Evolutionary conservation across 2,888 invertebrate genomes (phyloP), one percentile per base, ranked within the genome.

Genomic region (Apodemia hepburni): DNA sequence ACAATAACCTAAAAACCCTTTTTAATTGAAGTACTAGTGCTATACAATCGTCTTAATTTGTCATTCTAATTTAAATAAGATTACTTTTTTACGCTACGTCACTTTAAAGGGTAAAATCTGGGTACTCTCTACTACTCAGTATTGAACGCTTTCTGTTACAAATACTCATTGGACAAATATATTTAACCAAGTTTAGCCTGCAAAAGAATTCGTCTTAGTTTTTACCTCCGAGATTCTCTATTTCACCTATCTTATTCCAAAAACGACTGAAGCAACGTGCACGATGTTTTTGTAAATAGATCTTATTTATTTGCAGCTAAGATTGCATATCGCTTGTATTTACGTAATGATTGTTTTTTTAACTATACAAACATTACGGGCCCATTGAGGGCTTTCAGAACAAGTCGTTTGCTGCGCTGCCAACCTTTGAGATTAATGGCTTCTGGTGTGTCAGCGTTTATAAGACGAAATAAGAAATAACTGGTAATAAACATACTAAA

Each of bases 81-180:
- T 84, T 86, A 80, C 80, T 84, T 85, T 89, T 82, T 85, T 82
- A 82, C 77, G 76, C 72, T 75, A 74, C 79, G 77, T 80, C 82
- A 81, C 81, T 86, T 85, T 86, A 89, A 89, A 87, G 86, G 87
- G 87, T 88, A 83, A 54, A 81, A 83, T 80, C 79, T 77, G 81
- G 81, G 80, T 80, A 81, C 80, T 79, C 76, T 75, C 81, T 76
- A 76, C 84, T 15, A n/a, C 42, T 42, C 42, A 15, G 15, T 42
- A 82, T 78, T 75, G 72, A 83, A 86, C 87, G 85, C 85, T 90
- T 88, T 89, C 89, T 90, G 79, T 82, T 84, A 77, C 74, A 80
- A 81, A 82, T 87, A 88, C 89, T 90, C 89, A 91, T 91, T 91
- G 89, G 88, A 86, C 89, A 82, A 33, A 89, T 89, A 89, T 91